Evolutionary conservation across 1,140 invertebrate species (phyloP).

Genomic region (Drosophila equinoxialis): DNA sequence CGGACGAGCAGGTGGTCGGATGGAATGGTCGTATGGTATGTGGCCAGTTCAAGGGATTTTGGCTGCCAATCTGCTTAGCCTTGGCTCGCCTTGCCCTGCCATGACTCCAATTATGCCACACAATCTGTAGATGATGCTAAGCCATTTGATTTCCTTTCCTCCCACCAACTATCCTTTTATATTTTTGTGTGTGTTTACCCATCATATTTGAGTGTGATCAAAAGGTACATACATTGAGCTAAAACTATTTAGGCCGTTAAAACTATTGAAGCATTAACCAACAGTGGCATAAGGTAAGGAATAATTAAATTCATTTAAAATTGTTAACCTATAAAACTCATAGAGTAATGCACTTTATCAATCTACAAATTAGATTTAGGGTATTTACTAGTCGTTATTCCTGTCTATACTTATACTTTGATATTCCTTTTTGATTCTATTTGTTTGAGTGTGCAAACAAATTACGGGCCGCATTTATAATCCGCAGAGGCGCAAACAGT

Average conservation of each 20-base stretch:
- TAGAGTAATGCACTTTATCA: no score
- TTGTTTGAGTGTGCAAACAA: slow-evolving; percentile 52
- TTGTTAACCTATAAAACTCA: no score
- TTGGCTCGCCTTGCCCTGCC: slow-evolving; percentile 9
- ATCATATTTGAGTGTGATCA: neutral
- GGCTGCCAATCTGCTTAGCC: slow-evolving; percentile 59
- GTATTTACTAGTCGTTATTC: slow-evolving; percentile 14
- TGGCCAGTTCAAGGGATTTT: slow-evolving; percentile 60
- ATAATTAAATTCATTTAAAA: no score
- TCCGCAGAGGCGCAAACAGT: slow-evolving; percentile 38
- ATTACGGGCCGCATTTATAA: slow-evolving; percentile 70
- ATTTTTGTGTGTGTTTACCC: neutral
- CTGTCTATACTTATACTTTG: no score
- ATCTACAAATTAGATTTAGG: neutral
- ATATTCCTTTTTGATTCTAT: slow-evolving; percentile 4
- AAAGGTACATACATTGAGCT: neutral
- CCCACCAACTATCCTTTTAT: neutral
- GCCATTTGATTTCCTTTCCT: slow-evolving; percentile 54
- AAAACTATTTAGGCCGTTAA: no score
- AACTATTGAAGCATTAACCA: no score
- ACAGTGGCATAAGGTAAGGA: no score
- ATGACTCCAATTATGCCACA: slow-evolving; percentile 63
- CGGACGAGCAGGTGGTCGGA: neutral
- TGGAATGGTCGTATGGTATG: slow-evolving; percentile 12
- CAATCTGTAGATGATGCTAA: slow-evolving; percentile 50